A percentile compares a stretch with the other conserved stretches of the same genome.
phyloP scores from a whole-genome alignment of 1,140 invertebrate genomes.

The Triops longicaudatus region DNA sequence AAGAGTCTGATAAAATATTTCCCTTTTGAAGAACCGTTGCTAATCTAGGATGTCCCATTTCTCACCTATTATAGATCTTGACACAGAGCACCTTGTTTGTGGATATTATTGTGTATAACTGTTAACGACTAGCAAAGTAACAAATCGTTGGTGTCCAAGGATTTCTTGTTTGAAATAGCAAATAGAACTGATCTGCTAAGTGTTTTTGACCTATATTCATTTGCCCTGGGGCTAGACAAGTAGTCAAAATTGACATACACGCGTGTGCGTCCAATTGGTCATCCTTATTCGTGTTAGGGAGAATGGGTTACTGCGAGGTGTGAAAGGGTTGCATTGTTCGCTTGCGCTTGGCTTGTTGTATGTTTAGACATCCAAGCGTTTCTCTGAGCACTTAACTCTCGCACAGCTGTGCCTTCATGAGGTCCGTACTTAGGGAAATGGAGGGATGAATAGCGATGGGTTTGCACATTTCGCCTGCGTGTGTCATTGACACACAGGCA shows the following conservation, averaged over 20 bases:
- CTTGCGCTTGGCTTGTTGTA: background rate
- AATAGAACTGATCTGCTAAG: no score
- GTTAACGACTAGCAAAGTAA: no score
- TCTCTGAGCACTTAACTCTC: background rate
- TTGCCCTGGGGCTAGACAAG: background rate
- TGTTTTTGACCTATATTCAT: background rate
- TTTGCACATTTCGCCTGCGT: background rate
- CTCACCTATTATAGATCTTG: no score
- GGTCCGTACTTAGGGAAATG: background rate
- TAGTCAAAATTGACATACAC: background rate
- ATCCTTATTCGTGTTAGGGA: background rate
- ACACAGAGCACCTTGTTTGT: no score
- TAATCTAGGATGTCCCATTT: no score
- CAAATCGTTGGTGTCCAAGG: no score
- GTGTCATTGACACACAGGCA: background rate
- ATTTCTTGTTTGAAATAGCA: no score
- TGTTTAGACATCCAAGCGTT: constrained; percentile 2
- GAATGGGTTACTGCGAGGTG: constrained; percentile 1
- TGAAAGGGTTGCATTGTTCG: constrained; percentile 11
- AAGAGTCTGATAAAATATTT: no score
- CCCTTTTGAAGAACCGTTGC: no score
- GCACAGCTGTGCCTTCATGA: background rate
- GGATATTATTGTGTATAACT: no score
- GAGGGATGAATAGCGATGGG: background rate
- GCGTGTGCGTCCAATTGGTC: background rate